These are phyloP conservation scores for Atherinosoma microstoma DNA, from an alignment of 2,797 vertebrate species.

Conservation along the genomic window DNA sequence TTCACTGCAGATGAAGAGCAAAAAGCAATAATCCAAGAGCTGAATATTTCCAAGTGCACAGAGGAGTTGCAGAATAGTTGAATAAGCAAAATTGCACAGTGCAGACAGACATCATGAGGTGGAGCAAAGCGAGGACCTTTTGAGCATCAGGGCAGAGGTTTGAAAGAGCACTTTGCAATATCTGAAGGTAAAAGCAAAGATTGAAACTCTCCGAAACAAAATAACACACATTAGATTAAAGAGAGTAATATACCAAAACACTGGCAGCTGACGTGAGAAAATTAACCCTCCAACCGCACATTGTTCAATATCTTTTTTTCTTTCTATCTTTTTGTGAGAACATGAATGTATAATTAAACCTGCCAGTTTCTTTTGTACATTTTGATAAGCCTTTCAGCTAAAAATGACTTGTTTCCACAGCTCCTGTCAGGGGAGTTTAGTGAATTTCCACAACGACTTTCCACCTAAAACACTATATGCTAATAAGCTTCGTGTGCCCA, in stretches of 20 bases:
- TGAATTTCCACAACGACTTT: conserved; percentile 6
- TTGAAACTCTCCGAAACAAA: background rate
- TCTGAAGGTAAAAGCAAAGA: background rate
- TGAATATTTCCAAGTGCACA: background rate
- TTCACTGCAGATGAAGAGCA: background rate
- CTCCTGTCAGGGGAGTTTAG: conserved; percentile 20
- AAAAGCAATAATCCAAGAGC: background rate
- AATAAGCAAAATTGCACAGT: background rate
- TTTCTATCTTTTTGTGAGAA: background rate
- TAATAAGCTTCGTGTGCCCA: conserved; percentile 18
- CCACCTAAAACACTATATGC: conserved; percentile 22
- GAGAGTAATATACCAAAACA: conserved; percentile 27
- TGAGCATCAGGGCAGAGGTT: background rate
- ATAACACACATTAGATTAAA: background rate
- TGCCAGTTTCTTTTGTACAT: conserved; percentile 34
- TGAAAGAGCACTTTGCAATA: background rate
- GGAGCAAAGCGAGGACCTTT: background rate
- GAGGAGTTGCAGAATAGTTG: background rate
- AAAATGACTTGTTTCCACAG: conserved; percentile 29
- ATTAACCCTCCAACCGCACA: conserved; percentile 18
- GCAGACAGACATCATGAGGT: background rate
- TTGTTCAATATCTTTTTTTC: conserved; percentile 2
- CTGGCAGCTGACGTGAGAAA: conserved; percentile 41
- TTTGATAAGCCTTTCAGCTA: conserved; percentile 25
- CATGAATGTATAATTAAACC: conserved; percentile 32